Evolutionary conservation across 2,113 vertebrate species (phyloP).

Genomic region (Anguilla japonica): DNA sequence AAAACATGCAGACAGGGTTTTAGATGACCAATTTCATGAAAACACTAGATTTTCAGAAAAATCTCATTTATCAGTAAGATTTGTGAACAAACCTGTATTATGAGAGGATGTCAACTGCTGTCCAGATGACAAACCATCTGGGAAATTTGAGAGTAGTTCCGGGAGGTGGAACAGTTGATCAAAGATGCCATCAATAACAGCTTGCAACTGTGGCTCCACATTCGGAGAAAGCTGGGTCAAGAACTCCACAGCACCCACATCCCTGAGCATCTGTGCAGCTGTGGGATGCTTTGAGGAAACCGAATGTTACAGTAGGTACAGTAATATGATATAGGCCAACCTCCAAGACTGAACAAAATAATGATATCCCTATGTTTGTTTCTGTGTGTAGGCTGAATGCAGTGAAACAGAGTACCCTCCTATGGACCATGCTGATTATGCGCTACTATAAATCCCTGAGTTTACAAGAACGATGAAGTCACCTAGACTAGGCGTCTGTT

Average conservation of each 20-base stretch:
- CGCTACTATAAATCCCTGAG: no score
- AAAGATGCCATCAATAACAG: conserved; percentile 82
- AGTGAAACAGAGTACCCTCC: no score
- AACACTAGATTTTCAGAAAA: no score
- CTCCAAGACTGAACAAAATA: not conserved
- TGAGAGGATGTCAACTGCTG: conserved; percentile 44
- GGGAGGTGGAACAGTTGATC: conserved; percentile 90
- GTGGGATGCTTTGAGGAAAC: conserved; percentile 74
- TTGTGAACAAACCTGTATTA: conserved; percentile 59
- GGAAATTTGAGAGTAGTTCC: conserved; percentile 59
- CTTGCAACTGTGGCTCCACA: conserved; percentile 79
- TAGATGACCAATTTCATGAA: no score
- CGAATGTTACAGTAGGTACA: conserved; percentile 13
- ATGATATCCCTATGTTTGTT: not conserved
- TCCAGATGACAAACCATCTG: conserved; percentile 51
- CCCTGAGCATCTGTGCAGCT: conserved; percentile 82
- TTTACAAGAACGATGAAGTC: no score
- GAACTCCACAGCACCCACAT: conserved; percentile 90
- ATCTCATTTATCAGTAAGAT: not conserved
- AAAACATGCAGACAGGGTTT: no score
- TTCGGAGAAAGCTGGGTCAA: conserved; percentile 84
- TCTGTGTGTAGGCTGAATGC: no score
- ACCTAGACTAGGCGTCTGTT: no score
- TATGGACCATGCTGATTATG: no score
- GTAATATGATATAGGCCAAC: not conserved